phyloP scores from a whole-genome alignment of 2,888 invertebrate genomes.

The Eupithecia pulchellata region DNA sequence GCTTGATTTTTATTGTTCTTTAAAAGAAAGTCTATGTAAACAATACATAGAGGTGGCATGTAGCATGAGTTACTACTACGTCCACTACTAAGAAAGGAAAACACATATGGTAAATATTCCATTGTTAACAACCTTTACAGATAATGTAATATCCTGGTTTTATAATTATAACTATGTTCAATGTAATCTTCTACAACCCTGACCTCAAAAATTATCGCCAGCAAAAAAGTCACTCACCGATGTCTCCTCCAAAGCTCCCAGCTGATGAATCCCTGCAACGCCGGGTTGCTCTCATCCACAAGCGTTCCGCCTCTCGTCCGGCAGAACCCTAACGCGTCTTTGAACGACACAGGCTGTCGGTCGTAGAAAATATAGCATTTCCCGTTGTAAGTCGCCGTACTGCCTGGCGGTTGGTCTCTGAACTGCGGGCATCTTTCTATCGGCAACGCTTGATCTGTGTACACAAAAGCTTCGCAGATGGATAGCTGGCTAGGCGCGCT shows the following conservation, averaged over 20 bases:
- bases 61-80: no score
- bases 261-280: conserved; percentile 96
- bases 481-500: conserved; percentile 91
- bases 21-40: neutral
- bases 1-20: neutral
- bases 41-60: neutral
- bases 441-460: conserved; percentile 95
- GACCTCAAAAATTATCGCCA: conserved; percentile 40
- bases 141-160: neutral
- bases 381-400: conserved; percentile 96
- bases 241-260: conserved; percentile 97
- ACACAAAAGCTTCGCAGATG: conserved; percentile 97
- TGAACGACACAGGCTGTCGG: conserved; percentile 91
- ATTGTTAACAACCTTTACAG: neutral
- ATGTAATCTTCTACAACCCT: neutral
- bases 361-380: conserved; percentile 98
- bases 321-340: conserved; percentile 92
- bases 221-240: conserved; percentile 77
- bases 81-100: neutral
- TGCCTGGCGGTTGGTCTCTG: conserved; percentile 96
- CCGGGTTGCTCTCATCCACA: conserved; percentile 96
- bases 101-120: neutral
- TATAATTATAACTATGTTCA: no score
- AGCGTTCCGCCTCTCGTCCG: conserved; percentile 92
- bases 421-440: conserved; percentile 97